phyloP scores from a whole-genome alignment of 2,797 vertebrate species.

The Astyanax mexicanus region DNA sequence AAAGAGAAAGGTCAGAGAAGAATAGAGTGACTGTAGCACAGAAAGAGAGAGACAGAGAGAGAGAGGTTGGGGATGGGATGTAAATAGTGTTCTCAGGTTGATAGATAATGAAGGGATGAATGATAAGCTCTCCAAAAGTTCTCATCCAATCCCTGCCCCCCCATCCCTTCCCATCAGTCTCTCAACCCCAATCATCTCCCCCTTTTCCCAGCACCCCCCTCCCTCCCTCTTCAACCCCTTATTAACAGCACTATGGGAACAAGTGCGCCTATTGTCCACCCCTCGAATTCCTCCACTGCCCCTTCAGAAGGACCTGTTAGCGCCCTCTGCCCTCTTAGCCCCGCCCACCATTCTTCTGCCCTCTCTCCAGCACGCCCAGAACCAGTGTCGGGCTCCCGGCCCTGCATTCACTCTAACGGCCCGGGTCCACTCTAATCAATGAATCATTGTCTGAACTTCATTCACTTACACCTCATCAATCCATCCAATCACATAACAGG shows the following conservation, averaged over 20 bases:
- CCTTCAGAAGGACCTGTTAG: conserved; percentile 78
- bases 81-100: conserved; percentile 67
- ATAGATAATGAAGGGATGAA: conserved; percentile 61
- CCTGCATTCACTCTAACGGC: background rate
- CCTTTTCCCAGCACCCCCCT: conserved; percentile 56
- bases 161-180: conserved; percentile 69
- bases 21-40: conserved; percentile 43
- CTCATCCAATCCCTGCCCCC: conserved; percentile 62
- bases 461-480: background rate
- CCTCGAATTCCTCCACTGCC: conserved; percentile 71
- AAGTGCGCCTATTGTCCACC: conserved; percentile 77
- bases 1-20: conserved; percentile 56
- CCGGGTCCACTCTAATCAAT: background rate
- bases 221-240: conserved; percentile 67
- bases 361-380: conserved; percentile 62
- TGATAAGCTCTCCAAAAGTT: conserved; percentile 71
- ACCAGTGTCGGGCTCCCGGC: conserved; percentile 61
- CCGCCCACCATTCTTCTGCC: conserved; percentile 70
- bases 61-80: conserved; percentile 43
- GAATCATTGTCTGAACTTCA: background rate
- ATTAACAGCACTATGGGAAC: conserved; percentile 79
- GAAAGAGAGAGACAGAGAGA: conserved; percentile 55
- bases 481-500: no score
- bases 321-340: conserved; percentile 56
- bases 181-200: conserved; percentile 60